Evolutionary conservation across 2,113 vertebrate species (phyloP), one percentile per base, ranked within the genome.

Genomic region (Himantopus leucocephalus): DNA sequence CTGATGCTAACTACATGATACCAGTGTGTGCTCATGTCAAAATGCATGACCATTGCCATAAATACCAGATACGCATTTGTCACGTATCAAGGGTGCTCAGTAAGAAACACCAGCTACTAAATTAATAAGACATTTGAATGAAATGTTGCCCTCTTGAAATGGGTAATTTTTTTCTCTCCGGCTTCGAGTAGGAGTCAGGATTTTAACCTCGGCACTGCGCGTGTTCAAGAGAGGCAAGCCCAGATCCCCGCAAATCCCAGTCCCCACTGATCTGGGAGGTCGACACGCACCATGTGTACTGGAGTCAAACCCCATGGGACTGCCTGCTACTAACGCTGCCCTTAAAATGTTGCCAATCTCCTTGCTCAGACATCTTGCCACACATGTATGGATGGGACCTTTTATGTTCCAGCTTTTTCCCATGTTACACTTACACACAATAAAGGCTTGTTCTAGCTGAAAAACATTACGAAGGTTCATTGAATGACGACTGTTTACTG

Each of bases 241-340:
- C 70, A 81, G 35, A n/a, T 27, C 20, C 50, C 37, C 1, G 1
- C 10, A 24, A 24, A 30, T 3, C 5, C 56, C 13, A 8, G n/a
- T 59, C 56, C 23, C 30, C 23, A 2, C 1, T 5, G 70, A 7
- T 2, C 2, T 22, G 14, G 22, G 18, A 80, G n/a, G 15, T 12
- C 39, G 39, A 23, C 32, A 27, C 1, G 2, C 39, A 32, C 9
- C 6, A 3, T 1, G 8, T 7, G 32, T 13, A 12, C 32, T 67
- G 48, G 29, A 39, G 30, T 34, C 56, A 48, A 50, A 13, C 14
- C 58, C 67, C 34, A 1, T 2, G 24, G 23, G 4, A 56, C 30
- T 6, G 48, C n/a, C 13, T 24, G 60, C 50, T 34, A 3, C 16
- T 18, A 64, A 59, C 2, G 1, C 30, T 58, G 32, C 45, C 48